Evolutionary conservation across 2,797 vertebrate genomes (phyloP), one percentile per base, ranked within the genome.

Genomic region (Menidia menidia): DNA sequence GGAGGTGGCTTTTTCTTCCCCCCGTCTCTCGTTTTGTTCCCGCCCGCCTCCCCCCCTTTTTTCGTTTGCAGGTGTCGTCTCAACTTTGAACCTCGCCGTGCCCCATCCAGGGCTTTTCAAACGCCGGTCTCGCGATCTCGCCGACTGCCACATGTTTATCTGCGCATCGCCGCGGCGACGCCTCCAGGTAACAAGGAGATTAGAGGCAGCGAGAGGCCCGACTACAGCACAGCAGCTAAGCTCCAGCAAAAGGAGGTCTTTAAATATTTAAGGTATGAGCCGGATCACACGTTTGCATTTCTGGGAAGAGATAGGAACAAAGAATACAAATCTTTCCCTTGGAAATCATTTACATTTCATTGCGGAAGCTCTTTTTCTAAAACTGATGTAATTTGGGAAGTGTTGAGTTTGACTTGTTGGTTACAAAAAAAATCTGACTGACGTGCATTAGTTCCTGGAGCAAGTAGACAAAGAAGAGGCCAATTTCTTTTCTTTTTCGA

Each of bases 201-300:
- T 92, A 94, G 90, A 92, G 82, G 82, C 86, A 87, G 88, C 78
- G 81, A 73, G 82, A 89, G 84, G 86, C 83, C 85, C 85, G 62
- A 78, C 84, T 83, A 87, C 86, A 81, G 85, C 84, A 90, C 82
- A 78, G 70, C 86, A 75, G 88, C 78, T 89, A 88, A 89, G 89
- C 87, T 87, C 84, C 65, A 78, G 86, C 81, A 80, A 87, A 93
- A 88, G 84, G 84, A 85, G 88, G 87, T 91, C 91, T 94, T 95
- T 93, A 94, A 94, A 94, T 94, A 94, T 94, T 95, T 92, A 94
- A 92, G 89, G 85, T 92, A 64, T 81, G 87, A 90, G 89, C 73
- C 81, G 74, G 86, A 89, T 92, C 86, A 91, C 77, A 84, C 73
- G 52, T 87, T 25, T 78, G 87, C 84, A 87, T 85, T 85, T 78